Percentiles rank a stretch among this genome's conserved stretches.
Evolutionary conservation across 2,888 invertebrate species (phyloP).

Genomic region (Seladonia tumulorum): DNA sequence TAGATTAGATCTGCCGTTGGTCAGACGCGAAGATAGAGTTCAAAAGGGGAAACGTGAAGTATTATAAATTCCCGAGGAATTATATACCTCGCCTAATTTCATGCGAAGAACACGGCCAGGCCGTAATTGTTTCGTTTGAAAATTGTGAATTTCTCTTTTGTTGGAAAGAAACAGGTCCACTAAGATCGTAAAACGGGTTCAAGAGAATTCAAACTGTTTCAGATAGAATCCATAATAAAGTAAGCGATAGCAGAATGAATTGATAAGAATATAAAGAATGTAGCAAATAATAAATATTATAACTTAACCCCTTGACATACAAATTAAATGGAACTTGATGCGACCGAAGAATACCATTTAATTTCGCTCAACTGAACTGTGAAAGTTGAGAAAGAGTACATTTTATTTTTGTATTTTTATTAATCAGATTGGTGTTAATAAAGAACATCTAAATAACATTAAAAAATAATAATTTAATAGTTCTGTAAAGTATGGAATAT

Average conservation of each 20-base stretch:
- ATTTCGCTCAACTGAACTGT: too few species aligned
- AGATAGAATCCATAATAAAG: neutral
- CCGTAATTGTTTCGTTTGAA: neutral
- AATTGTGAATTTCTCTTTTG: neutral
- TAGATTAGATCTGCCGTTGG: conserved; percentile 4
- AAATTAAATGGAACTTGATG: too few species aligned
- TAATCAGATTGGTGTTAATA: too few species aligned
- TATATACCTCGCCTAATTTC: neutral
- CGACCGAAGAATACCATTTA: too few species aligned
- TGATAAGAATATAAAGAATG: too few species aligned
- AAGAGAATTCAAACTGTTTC: neutral
- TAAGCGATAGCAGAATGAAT: neutral
- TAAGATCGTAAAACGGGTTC: neutral
- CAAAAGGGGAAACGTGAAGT: neutral
- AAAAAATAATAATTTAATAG: too few species aligned
- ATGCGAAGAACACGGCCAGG: neutral
- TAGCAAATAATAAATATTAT: neutral
- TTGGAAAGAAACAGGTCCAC: neutral
- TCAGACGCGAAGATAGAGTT: neutral
- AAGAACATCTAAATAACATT: too few species aligned
- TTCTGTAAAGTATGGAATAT: too few species aligned
- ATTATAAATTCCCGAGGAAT: neutral
- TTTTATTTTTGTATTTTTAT: too few species aligned
- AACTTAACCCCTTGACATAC: too few species aligned
- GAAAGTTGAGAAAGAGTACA: too few species aligned